Percentiles rank a stretch among this genome's conserved stretches.
These are phyloP conservation scores for Meta bourneti DNA, from an alignment of 2,888 invertebrate species.

Conservation along the genomic window DNA sequence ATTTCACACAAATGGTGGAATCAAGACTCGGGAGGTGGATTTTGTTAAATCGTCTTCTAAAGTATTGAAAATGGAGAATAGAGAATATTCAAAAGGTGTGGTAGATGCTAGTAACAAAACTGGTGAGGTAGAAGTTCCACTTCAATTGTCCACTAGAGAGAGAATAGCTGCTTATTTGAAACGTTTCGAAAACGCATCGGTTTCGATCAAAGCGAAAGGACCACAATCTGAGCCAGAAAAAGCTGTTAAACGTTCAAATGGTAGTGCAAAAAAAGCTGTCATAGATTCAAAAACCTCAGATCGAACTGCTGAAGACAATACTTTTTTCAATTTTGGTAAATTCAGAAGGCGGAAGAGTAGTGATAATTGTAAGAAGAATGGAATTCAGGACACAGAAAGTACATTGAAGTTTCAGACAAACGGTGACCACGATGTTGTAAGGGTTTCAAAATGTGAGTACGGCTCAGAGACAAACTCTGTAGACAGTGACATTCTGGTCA, in stretches of 20 bases:
- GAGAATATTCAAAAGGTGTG: not conserved
- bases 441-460: not conserved
- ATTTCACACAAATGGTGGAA: not conserved
- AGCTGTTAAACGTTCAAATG: not conserved
- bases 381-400: not conserved
- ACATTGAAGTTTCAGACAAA: not conserved
- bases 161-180: constrained; percentile 61
- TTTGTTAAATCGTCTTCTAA: not conserved
- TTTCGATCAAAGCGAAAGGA: constrained; percentile 10
- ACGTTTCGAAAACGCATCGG: constrained; percentile 28
- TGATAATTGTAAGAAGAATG: constrained; percentile 16
- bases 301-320: not conserved
- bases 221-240: not conserved
- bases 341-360: constrained; percentile 47
- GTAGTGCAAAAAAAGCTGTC: not conserved
- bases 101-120: not conserved
- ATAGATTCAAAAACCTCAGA: not conserved
- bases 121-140: not conserved
- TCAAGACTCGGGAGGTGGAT: not conserved
- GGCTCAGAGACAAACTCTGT: not conserved
- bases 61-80: not conserved
- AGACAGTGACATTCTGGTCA: not conserved
- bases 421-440: not conserved
- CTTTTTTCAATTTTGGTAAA: constrained; percentile 43
- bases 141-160: constrained; percentile 28